Evolutionary conservation across 2,888 invertebrate species (phyloP), one percentile per base, ranked within the genome.

Genomic region (Caenorhabditis panamensis): DNA sequence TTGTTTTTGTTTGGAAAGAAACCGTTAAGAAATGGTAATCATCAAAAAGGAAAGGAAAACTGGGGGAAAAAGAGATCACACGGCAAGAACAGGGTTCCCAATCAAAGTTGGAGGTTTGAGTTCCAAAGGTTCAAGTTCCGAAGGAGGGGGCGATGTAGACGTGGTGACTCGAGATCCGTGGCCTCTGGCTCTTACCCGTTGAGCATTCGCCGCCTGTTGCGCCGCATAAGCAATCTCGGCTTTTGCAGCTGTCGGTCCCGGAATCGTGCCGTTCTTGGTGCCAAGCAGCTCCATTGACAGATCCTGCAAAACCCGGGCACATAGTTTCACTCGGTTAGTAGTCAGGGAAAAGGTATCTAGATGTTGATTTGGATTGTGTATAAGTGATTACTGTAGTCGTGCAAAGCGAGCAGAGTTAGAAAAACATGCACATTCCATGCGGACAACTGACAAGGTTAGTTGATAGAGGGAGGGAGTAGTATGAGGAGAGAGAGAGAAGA

Each of bases 221-320:
- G 82, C 82, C 0, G 78, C 77, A 53, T 85, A 85, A 18, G 79
- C 79, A 31, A 84, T 77, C 18, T 85, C 85, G 13, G 90, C 90
- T 41, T 86, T 84, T 4, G 87, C 89, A 2, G 90, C 90, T 1
- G 89, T 89, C 0, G 90, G 90, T 24, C 90, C 90, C 1, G 90
- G 90, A 8, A 83, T 84, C 36, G 87, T 87, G 16, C 90, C 88
- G 41, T 77, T 87, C 18, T 82, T 84, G 26, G 90, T 90, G 18
- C 90, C 90, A 20, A 90, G 84, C 53, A 90, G 75, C 58, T 90
- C 88, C 89, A 90, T 87, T 41, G 89, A 89, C 59, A 90, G 85
- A 71, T 89, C 87, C 87, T 88, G 82, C 37, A 77, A 72, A 78
- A 76, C 76, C 66, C 67, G 62, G 67, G 76, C 67, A 68, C 75